Conservation (phyloP, 1,140 invertebrate species). For the Xylocopa sonorina region DNA sequence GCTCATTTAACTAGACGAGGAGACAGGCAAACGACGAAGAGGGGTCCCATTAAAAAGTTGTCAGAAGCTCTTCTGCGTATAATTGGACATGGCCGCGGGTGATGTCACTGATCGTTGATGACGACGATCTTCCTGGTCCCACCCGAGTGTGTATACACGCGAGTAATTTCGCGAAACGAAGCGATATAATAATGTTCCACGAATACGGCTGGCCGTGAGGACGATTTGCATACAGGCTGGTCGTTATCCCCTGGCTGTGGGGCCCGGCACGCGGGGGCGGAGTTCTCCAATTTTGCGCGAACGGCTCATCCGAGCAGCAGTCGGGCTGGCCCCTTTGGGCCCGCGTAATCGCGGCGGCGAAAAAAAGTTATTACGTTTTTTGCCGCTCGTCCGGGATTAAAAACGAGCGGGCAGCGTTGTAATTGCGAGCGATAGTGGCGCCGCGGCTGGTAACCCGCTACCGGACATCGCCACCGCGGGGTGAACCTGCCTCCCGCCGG, state of each 20-base stretch:
- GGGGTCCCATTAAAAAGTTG: constrained; percentile 55
- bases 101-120: constrained; percentile 44
- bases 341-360: constrained; percentile 61
- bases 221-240: constrained; percentile 60
- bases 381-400: constrained; percentile 70
- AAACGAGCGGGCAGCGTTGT: constrained; percentile 65
- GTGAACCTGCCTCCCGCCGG: constrained; percentile 41
- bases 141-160: neutral
- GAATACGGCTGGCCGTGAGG: constrained; percentile 45
- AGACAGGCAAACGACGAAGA: neutral
- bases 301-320: neutral
- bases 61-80: constrained; percentile 43
- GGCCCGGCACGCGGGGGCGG: constrained; percentile 56
- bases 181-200: constrained; percentile 53
- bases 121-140: neutral
- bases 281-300: constrained; percentile 55
- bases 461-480: constrained; percentile 45
- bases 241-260: constrained; percentile 51
- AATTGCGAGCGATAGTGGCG: constrained; percentile 69
- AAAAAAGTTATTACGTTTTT: constrained; percentile 73
- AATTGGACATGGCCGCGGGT: neutral
- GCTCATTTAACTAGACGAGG: neutral
- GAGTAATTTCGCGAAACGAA: constrained; percentile 38
- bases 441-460: constrained; percentile 49
- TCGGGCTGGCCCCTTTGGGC: neutral